phyloP scores from a whole-genome alignment of 2,888 invertebrate species.

The Spisula subtruncata region DNA sequence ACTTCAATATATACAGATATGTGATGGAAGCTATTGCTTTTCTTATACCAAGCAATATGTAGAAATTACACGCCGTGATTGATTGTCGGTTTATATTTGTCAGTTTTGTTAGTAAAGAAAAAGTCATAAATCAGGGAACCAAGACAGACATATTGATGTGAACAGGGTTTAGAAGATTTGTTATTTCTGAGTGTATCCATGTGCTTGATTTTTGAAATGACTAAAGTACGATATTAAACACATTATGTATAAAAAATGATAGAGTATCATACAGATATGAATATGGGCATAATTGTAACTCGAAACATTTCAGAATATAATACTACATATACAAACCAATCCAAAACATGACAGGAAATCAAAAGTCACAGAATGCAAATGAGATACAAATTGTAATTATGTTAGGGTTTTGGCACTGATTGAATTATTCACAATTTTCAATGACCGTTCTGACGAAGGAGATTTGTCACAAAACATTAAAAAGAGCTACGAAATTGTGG shows the following conservation, averaged over 20 bases:
- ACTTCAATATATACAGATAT: not conserved
- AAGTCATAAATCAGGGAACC: not conserved
- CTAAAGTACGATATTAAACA: not conserved
- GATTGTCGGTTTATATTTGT: not conserved
- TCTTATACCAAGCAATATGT: not conserved
- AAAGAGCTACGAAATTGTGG: not conserved
- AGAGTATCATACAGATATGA: too few species aligned
- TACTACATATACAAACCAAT: not conserved
- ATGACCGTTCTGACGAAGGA: not conserved
- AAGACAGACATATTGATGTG: conserved; percentile 2
- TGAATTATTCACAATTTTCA: not conserved
- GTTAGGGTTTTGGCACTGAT: not conserved
- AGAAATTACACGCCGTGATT: conserved; percentile 2
- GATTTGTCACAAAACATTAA: not conserved
- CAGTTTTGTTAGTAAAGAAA: not conserved
- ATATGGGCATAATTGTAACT: too few species aligned
- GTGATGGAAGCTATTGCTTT: not conserved
- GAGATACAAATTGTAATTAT: conserved; percentile 21
- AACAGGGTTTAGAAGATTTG: not conserved
- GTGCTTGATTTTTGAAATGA: not conserved
- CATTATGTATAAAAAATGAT: too few species aligned
- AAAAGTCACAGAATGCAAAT: conserved; percentile 10
- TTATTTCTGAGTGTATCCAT: not conserved
- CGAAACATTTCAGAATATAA: not conserved
- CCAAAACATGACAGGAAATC: not conserved